Evolutionary conservation across 2,113 vertebrate genomes (phyloP), one percentile per base, ranked within the genome.

Genomic region (Pongo abelii): DNA sequence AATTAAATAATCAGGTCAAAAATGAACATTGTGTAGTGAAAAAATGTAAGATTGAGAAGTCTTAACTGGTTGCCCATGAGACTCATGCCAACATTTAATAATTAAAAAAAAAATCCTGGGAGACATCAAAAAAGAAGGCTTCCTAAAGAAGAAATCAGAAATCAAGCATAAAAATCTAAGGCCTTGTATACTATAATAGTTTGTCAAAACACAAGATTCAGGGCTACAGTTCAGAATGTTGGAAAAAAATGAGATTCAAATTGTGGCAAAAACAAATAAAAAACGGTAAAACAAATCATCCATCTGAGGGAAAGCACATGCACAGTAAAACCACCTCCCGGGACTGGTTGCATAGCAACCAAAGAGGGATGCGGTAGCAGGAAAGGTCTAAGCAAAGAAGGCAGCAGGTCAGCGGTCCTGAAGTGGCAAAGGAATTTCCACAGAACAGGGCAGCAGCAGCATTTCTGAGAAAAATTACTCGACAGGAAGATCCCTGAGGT

Each of bases 291-390:
- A 85, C 72, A 94, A 69, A 79, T 40, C 85, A 93, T 92, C 88
- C 72, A 85, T 94, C 59, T 22, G 48, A 96, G 57, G 57, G 84
- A 96, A 97, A 85, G 85, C 93, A 91, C 52, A 83, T 75, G 75
- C 30, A 87, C 57, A 64, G 77, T 72, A 87, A 46, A 88, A 96
- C 50, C 27, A 50, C 74, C 90, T 97, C 90, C 72, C 25, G 72
- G 52, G 91, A 91, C 52, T 96, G 78, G 98, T 97, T 98, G 95
- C 97, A 75, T 97, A 96, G 98, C 97, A 98, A 98, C 98, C 77
- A 38, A 75, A 35, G 12, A 88, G 32, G 64, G 77, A 69, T 83
- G 59, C 38, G 16, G 84, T 75, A 55, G n/a, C 59, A 48, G 78
- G 30, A 94, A 93, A 92, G 69, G 57, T 75, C 23, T 55, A n/a